A percentile compares a stretch with the other conserved stretches of the same genome.
These are phyloP conservation scores for Pseudorasbora parva DNA, from an alignment of 2,113 vertebrate genomes.

Conservation along the genomic window DNA sequence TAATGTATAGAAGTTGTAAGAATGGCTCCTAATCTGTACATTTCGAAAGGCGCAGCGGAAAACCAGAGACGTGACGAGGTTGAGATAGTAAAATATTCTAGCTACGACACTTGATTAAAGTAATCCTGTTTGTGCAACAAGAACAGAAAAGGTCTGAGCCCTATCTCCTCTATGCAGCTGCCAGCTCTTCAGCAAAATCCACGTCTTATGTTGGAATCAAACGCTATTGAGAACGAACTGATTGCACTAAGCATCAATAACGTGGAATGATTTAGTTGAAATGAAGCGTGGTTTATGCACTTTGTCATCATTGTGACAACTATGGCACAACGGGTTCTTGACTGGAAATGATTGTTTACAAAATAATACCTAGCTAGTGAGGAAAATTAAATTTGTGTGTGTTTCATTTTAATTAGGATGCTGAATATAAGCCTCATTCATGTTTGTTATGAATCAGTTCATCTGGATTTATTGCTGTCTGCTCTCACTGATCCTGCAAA, in stretches of 20 bases:
- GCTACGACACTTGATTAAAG: slow-evolving; percentile 53
- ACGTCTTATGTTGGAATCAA: slow-evolving; percentile 39
- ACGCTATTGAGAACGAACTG: slow-evolving; percentile 34
- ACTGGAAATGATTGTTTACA: slow-evolving; percentile 25
- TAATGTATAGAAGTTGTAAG: slow-evolving; percentile 34
- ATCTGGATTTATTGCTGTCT: neutral
- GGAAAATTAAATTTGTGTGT: neutral
- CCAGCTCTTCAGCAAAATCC: slow-evolving; percentile 34
- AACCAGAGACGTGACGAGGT: slow-evolving; percentile 46
- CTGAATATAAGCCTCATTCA: neutral
- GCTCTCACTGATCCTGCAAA: neutral
- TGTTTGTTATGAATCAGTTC: neutral
- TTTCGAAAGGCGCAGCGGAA: slow-evolving; percentile 42
- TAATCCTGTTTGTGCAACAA: slow-evolving; percentile 58
- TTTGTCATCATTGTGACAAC: slow-evolving; percentile 21
- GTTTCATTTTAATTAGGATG: slow-evolving; percentile 22
- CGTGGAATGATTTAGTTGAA: slow-evolving; percentile 23
- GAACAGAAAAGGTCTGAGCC: slow-evolving; percentile 48
- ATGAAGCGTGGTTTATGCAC: slow-evolving; percentile 7
- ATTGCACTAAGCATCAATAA: slow-evolving; percentile 45
- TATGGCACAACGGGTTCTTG: neutral
- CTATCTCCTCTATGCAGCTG: slow-evolving; percentile 59
- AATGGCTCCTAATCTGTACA: slow-evolving; percentile 37
- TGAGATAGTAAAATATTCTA: slow-evolving; percentile 43
- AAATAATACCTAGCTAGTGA: slow-evolving; percentile 21